These are phyloP conservation scores for Musca domestica DNA, from an alignment of 1,140 invertebrate species.

Conservation along the genomic window DNA sequence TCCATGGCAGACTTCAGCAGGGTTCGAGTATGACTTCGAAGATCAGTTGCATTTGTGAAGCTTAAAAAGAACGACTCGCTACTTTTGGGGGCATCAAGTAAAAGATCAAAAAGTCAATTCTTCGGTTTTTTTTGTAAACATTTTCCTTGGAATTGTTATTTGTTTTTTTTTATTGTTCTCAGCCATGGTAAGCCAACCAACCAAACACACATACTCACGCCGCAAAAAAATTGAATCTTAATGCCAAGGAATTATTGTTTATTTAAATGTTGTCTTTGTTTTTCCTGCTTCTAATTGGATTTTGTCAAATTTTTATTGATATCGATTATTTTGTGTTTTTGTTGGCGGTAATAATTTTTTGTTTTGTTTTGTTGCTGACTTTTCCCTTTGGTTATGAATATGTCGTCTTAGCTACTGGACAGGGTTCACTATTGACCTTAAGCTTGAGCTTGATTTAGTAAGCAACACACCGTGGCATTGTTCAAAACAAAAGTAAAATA, in stretches of 20 bases:
- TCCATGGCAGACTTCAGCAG: neutral
- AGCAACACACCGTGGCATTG: neutral
- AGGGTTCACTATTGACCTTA: conserved; percentile 11
- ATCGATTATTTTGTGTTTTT: conserved; percentile 32
- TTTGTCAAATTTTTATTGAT: conserved; percentile 26
- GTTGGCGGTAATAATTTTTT: neutral
- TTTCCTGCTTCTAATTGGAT: conserved; percentile 1
- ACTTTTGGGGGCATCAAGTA: too few relatives aligned
- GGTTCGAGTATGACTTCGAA: neutral
- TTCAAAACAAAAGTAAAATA: neutral
- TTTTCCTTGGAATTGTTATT: neutral
- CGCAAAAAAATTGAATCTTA: too few relatives aligned
- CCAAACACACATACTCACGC: too few relatives aligned
- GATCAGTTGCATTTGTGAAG: conserved; percentile 17
- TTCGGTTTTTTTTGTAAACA: neutral
- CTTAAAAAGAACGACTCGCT: neutral
- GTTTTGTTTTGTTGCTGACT: neutral
- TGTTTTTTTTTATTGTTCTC: too few relatives aligned
- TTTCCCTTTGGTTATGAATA: neutral
- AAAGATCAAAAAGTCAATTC: too few relatives aligned
- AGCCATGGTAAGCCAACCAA: too few relatives aligned
- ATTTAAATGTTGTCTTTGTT: too few relatives aligned
- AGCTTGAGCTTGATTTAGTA: neutral
- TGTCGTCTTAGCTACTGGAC: neutral
- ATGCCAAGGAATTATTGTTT: too few relatives aligned